Percentiles rank a stretch among this genome's conserved stretches.
Conservation (phyloP, 2,888 invertebrate species). For the Meliscaeva auricollis region DNA sequence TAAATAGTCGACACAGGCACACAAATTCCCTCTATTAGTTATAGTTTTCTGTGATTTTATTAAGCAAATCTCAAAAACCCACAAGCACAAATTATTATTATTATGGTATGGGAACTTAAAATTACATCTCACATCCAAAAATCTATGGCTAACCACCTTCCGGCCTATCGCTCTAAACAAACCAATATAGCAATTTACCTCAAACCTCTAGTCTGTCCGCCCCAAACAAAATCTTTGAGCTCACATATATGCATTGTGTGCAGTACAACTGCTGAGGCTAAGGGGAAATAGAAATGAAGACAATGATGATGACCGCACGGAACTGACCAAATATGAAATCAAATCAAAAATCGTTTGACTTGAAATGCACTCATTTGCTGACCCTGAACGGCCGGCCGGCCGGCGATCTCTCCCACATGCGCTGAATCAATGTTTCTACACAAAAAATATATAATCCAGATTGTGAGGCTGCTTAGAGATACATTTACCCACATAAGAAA, state of each 20-base stretch:
- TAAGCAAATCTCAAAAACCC: conserved; percentile 7
- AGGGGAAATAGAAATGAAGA: not conserved
- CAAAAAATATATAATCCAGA: conserved; percentile 65
- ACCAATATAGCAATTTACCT: conserved; percentile 65
- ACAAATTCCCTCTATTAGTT: too few relatives aligned
- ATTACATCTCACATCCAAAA: conserved; percentile 15
- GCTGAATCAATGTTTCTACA: conserved; percentile 73
- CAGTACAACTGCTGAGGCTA: not conserved
- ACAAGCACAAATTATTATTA: conserved; percentile 22
- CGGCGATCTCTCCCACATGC: conserved; percentile 76
- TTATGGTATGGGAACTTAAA: conserved; percentile 17
- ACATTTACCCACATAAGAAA: conserved; percentile 52
- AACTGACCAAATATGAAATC: conserved; percentile 66
- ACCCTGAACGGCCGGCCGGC: conserved; percentile 47
- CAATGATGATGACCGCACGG: conserved; percentile 53
- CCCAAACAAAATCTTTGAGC: conserved; percentile 36
- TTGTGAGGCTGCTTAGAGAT: conserved; percentile 50
- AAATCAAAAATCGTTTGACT: conserved; percentile 75
- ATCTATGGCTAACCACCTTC: not conserved
- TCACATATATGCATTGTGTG: not conserved
- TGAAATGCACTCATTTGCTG: conserved; percentile 77
- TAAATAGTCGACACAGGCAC: too few relatives aligned
- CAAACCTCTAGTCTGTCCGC: conserved; percentile 49
- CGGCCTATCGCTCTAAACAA: conserved; percentile 15
- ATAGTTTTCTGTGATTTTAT: not conserved